Conservation (phyloP, 2,888 invertebrate genomes). For the Cantharis nigra region DNA sequence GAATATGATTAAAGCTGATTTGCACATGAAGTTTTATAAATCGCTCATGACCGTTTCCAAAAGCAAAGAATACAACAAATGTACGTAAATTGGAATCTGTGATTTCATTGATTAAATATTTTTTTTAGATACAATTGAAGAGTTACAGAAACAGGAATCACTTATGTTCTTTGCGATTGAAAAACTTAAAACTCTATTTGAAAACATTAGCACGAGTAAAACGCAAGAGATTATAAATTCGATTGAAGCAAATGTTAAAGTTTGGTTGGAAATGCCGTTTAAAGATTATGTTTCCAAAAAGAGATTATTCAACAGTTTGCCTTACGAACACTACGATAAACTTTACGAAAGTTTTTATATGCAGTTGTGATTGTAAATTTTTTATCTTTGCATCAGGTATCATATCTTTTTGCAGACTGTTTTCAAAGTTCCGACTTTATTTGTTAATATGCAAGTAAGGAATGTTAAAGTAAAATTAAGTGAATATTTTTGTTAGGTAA, state of each 20-base stretch:
- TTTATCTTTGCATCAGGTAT: background rate
- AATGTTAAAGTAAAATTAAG: background rate
- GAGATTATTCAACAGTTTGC: conserved; percentile 17
- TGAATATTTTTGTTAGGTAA: background rate
- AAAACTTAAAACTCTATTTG: conserved; percentile 10
- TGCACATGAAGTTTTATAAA: background rate
- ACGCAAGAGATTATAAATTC: background rate
- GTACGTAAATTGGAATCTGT: conserved; percentile 1
- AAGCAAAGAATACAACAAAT: background rate
- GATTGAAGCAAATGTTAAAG: background rate
- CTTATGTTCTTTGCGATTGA: conserved; percentile 7
- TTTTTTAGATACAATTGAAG: conserved; percentile 13
- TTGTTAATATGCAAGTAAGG: background rate
- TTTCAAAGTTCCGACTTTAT: background rate
- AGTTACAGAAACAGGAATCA: conserved; percentile 17
- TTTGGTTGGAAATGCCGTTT: conserved; percentile 28
- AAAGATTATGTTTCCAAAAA: conserved; percentile 11
- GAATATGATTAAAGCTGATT: background rate
- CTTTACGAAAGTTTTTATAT: conserved; percentile 24
- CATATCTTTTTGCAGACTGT: background rate
- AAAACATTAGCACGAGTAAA: background rate
- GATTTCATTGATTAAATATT: background rate
- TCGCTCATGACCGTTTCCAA: background rate
- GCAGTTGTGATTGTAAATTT: conserved; percentile 2
- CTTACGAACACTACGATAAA: conserved; percentile 23